A percentile compares a stretch with the other conserved stretches of the same genome.
phyloP scores from a whole-genome alignment of 2,113 vertebrate genomes.

The Hippocampus abdominalis region DNA sequence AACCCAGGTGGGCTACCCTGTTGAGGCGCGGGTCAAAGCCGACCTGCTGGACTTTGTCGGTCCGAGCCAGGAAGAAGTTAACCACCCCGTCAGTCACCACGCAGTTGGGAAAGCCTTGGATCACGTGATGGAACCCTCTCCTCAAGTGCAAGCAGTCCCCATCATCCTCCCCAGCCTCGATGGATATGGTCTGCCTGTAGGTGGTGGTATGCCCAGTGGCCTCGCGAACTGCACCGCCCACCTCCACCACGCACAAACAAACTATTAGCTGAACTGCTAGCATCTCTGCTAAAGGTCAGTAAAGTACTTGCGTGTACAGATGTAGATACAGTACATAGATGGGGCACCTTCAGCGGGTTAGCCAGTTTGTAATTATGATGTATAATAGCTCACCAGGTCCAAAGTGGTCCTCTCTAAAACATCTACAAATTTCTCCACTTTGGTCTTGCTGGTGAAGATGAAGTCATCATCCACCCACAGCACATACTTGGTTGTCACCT shows the following conservation, averaged over 20 bases:
- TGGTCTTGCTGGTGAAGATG: slow-evolving; percentile 81
- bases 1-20: slow-evolving; percentile 84
- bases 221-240: slow-evolving; percentile 87
- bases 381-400: slow-evolving; percentile 76
- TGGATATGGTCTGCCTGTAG: slow-evolving; percentile 82
- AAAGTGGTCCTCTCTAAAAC: slow-evolving; percentile 83
- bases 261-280: not conserved
- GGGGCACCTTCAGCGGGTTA: not conserved
- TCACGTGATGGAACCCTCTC: slow-evolving; percentile 81
- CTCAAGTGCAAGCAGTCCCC: slow-evolving; percentile 82
- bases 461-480: slow-evolving; percentile 93
- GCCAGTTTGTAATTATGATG: not conserved
- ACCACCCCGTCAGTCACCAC: slow-evolving; percentile 88
- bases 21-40: slow-evolving; percentile 85
- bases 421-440: slow-evolving; percentile 85
- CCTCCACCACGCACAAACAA: slow-evolving; percentile 64
- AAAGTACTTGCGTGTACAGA: too few relatives aligned
- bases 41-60: slow-evolving; percentile 83
- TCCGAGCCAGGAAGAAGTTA: slow-evolving; percentile 89
- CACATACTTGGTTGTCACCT: slow-evolving; percentile 88
- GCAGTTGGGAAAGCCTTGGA: slow-evolving; percentile 84
- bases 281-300: not conserved
- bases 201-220: slow-evolving; percentile 82
- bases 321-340: not conserved
- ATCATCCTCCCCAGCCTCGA: slow-evolving; percentile 76